Evolutionary conservation across 2,888 invertebrate genomes (phyloP).

Genomic region (Cloeon dipterum): DNA sequence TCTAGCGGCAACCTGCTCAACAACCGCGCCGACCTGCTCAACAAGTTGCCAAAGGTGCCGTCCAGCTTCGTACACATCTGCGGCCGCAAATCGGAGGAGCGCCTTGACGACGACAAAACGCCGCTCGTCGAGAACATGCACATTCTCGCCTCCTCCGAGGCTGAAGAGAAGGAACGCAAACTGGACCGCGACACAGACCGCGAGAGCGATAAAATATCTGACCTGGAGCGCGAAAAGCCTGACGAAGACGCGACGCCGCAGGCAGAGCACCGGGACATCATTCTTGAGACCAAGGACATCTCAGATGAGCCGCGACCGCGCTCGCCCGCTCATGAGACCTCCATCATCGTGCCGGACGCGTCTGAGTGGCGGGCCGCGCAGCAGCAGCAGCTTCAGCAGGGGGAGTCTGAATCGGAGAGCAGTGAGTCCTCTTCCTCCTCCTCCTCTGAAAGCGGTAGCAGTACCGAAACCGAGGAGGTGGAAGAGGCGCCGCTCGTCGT

Average conservation of each 20-base stretch:
- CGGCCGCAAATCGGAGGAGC: background rate
- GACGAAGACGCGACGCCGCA: background rate
- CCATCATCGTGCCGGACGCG: constrained; percentile 37
- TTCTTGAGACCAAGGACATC: constrained; percentile 9
- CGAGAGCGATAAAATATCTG: constrained; percentile 1
- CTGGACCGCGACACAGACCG: background rate
- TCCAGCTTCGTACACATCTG: background rate
- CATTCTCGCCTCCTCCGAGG: background rate
- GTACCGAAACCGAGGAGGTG: constrained; percentile 5
- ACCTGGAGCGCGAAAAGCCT: background rate
- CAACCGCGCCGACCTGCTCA: background rate
- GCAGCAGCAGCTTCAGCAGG: constrained; percentile 6
- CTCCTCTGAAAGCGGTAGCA: constrained; percentile 11
- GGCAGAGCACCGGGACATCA: background rate
- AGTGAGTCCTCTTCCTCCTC: constrained; percentile 12
- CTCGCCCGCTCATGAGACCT: constrained; percentile 39
- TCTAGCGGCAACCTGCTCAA: background rate
- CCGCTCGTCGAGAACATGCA: background rate
- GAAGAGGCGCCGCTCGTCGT: constrained; percentile 5
- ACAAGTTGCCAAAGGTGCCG: background rate
- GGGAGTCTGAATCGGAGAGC: constrained; percentile 16
- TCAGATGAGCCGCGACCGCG: constrained; percentile 19
- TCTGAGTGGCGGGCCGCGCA: constrained; percentile 19
- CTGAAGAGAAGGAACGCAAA: background rate
- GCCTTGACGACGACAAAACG: background rate